phyloP scores from a whole-genome alignment of 2,888 invertebrate species.

The Pollenia griseotomentosa region DNA sequence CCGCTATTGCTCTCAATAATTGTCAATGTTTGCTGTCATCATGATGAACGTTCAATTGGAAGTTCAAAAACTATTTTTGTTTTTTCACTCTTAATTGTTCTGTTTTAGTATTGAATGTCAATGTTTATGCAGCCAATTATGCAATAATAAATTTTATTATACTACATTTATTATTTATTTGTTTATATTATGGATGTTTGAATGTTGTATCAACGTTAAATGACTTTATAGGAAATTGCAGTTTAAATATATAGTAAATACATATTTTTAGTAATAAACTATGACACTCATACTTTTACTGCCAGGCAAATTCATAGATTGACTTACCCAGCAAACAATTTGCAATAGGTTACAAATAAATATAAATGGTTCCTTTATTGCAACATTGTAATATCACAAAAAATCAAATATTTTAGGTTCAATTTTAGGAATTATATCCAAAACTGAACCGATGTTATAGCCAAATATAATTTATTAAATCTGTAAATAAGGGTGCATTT shows the following conservation, averaged over 20 bases:
- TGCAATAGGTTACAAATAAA: neutral
- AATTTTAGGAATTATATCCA: too few species aligned
- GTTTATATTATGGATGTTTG: neutral
- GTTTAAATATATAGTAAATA: constrained; percentile 10
- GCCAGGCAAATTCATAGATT: neutral
- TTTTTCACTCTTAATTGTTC: neutral
- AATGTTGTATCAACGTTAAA: neutral
- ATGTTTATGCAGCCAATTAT: constrained; percentile 71
- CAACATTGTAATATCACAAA: too few species aligned
- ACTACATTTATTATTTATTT: constrained; percentile 1
- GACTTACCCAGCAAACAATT: neutral
- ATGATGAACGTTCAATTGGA: constrained; percentile 39
- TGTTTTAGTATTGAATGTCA: constrained; percentile 61
- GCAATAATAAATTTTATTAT: constrained; percentile 69
- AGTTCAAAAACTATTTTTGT: neutral
- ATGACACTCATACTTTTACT: neutral
- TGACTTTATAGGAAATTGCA: constrained; percentile 14
- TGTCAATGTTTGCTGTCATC: constrained; percentile 52
- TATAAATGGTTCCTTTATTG: too few species aligned
- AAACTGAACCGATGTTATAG: too few species aligned
- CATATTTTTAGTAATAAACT: constrained; percentile 22
- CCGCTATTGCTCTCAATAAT: constrained; percentile 14
- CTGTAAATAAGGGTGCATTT: too few species aligned
- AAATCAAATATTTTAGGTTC: too few species aligned
- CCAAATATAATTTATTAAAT: too few species aligned